Base-by-base conservation (phyloP, 2,888 invertebrate species). In the Chesias legatella region DNA sequence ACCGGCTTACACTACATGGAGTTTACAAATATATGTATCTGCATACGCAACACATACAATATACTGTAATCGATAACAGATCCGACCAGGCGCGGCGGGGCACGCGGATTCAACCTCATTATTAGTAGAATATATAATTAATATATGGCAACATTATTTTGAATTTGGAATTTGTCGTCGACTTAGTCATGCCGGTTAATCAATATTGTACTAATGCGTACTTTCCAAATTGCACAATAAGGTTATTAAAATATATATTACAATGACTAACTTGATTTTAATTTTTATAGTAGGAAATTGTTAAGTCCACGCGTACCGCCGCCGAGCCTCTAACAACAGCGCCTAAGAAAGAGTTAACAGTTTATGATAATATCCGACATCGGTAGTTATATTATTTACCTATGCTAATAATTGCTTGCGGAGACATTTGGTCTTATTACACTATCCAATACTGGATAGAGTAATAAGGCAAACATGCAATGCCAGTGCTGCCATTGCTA, bases 301-400 rank as follows among this genome's bases (percentile, higher is more conserved):
- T n/a, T n/a, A n/a, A n/a, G 42, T 48, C 77, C 75, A 61, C 78
- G 77, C 75, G 64, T 51, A 53, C 66, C 75, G 65, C 66, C 75
- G 65, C 53, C 67, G 71, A 76, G 61, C 73, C 73, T 56, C 71
- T 74, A 76, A 81, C 84, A 88, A 86, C 86, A 83, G 83, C 81
- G 79, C 84, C 88, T 88, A 88, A 82, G 84, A 86, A 88, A 85
- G 85, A 88, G 85, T 79, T 86, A 88, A 88, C 88, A 88, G 85
- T 76, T 75, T 78, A 79, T 73, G 74, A 81, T 81, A 77, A 75
- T 77, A 83, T 78, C 80, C 73, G 81, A 79, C 71, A 78, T 66
- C 67, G 73, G 70, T 76, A 75, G 69, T 74, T 79, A 80, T 73
- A 59, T 56, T 67, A 55, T 66, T 67, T 57, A 70, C 63, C 63